Evolutionary conservation across 2,113 vertebrate genomes (phyloP), one percentile per base, ranked within the genome.

Genomic region (Mohoua ochrocephala): DNA sequence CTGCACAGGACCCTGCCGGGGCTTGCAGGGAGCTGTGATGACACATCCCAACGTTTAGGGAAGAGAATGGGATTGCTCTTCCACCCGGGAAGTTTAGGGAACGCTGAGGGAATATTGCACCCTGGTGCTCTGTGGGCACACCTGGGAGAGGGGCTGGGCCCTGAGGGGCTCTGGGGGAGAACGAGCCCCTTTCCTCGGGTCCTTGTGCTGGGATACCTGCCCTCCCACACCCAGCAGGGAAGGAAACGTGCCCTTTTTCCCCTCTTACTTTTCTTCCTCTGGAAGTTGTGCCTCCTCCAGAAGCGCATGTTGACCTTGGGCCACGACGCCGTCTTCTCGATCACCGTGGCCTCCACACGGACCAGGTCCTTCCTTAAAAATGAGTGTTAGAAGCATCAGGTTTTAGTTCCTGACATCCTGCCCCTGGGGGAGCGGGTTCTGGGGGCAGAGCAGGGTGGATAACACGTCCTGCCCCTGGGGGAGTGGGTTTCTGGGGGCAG

Each of bases 281-380:
- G 98, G 65, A 93, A 98, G 95, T 98, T 97, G 71, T 95, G 98
- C 49, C 98, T 98, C 91, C 47, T 98, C 98, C 76, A 73, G 87
- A 99, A 99, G 60, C 90, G 97, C 98, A 99, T 95, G 75, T 98
- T 96, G 45, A 99, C 81, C 78, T 97, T 99, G 1, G 98, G 99
- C 98, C 98, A 98, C 0, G 99, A 99, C 52, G 99, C 98, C 0
- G 99, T 99, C 97, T 99, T 99, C 67, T 99, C 99, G 1, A 99
- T 92, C 89, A 99, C 98, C 0, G 99, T 99, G 16, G 99, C 99
- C 92, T 99, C 98, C 35, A 99, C 99, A 5, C 98, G 97, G 10
- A 99, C 99, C 3, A 99, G 97, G 14, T 99, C 98, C 37, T 97
- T 97, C 82, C 98, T 99, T 28, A 15, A 84, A 91, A 64, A 37